Percentiles rank a stretch among this genome's conserved stretches.
Evolutionary conservation across 2,113 vertebrate species (phyloP).

Genomic region (Gavia stellata): DNA sequence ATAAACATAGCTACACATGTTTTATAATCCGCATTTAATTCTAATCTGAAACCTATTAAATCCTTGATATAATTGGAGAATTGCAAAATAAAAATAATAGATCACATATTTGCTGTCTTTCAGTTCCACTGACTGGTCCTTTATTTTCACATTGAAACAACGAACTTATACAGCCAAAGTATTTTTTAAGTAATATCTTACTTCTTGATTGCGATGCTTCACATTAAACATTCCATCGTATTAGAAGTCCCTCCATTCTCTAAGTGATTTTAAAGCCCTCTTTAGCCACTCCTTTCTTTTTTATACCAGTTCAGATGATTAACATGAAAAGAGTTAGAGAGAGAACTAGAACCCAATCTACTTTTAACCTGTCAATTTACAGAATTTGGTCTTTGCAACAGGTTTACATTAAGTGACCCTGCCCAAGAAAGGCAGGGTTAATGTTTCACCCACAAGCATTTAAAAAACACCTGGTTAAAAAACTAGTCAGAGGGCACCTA

Average conservation of each 20-base stretch:
- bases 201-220: background rate
- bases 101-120: background rate
- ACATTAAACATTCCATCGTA: background rate
- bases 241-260: background rate
- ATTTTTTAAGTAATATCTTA: background rate
- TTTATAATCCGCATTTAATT: background rate
- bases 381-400: background rate
- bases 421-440: background rate
- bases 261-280: background rate
- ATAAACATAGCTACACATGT: background rate
- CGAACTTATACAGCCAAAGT: background rate
- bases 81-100: background rate
- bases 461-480: background rate
- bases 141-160: background rate
- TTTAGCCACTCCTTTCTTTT: background rate
- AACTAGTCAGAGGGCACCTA: background rate
- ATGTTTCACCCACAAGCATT: background rate
- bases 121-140: background rate
- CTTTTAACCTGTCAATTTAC: background rate
- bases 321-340: background rate
- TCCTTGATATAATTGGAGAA: background rate
- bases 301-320: background rate
- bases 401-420: background rate
- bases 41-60: background rate
- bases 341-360: background rate